Conservation (phyloP, 2,797 vertebrate species). For the Coendou prehensilis region DNA sequence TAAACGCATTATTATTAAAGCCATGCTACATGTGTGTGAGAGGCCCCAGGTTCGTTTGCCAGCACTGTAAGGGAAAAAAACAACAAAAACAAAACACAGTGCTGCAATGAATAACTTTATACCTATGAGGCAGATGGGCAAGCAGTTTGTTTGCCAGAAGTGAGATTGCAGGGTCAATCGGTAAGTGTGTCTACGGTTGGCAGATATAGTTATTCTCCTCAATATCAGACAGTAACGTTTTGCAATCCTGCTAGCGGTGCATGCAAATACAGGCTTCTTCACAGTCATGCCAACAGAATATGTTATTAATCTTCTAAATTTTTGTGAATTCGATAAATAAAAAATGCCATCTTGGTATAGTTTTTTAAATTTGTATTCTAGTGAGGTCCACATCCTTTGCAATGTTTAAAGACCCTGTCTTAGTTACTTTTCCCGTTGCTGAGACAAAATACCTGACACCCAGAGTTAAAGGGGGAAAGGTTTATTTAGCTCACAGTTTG, state of each 20-base stretch:
- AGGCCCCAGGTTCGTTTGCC: neutral
- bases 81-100: neutral
- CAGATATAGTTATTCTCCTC: neutral
- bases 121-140: neutral
- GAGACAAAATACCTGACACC: neutral
- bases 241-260: neutral
- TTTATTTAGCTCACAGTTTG: neutral
- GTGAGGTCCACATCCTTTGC: slow-evolving; percentile 4
- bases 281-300: neutral
- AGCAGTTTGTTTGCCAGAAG: neutral
- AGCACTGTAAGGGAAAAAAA: neutral
- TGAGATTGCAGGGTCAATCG: neutral
- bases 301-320: slow-evolving; percentile 8
- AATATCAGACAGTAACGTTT: neutral
- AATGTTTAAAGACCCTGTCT: neutral
- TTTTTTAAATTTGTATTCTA: slow-evolving; percentile 30
- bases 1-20: neutral
- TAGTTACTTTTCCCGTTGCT: neutral
- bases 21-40: neutral
- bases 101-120: neutral
- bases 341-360: neutral
- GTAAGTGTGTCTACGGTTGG: neutral
- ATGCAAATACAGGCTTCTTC: neutral
- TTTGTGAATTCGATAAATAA: neutral
- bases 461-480: neutral